Percentiles rank a stretch among this genome's conserved stretches.
These are phyloP conservation scores for Sarcoramphus papa DNA, from an alignment of 2,797 vertebrate genomes.

Conservation along the genomic window DNA sequence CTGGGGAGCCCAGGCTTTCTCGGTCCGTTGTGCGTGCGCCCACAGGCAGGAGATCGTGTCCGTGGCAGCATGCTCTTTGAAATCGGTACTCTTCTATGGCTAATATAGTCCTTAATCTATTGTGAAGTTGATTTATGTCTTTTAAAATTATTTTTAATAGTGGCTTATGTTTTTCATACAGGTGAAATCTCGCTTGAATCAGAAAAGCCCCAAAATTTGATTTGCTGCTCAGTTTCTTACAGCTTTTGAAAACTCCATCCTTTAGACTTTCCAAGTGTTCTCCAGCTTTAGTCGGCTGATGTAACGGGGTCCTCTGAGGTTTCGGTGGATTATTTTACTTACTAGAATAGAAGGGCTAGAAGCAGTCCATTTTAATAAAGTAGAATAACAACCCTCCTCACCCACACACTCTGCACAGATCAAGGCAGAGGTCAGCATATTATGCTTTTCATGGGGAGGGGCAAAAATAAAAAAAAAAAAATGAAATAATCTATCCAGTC, in stretches of 20 bases:
- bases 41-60: not conserved
- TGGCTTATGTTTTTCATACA: not conserved
- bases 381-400: not conserved
- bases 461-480: not conserved
- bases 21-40: accelerated
- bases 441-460: not conserved
- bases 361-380: not conserved
- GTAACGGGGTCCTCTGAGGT: not conserved
- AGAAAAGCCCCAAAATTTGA: not conserved
- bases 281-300: not conserved
- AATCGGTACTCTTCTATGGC: not conserved
- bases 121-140: not conserved
- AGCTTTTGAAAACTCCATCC: not conserved
- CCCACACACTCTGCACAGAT: not conserved
- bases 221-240: not conserved
- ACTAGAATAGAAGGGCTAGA: not conserved
- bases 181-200: not conserved
- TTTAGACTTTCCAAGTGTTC: not conserved
- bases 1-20: not conserved
- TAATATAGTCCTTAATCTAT: no score
- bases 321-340: not conserved
- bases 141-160: not conserved
- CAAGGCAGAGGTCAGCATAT: not conserved
- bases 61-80: not conserved
- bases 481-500: not conserved